A percentile compares a stretch with the other conserved stretches of the same genome.
phyloP scores from a whole-genome alignment of 2,113 vertebrate species.

The Illadopsis cleaveri region DNA sequence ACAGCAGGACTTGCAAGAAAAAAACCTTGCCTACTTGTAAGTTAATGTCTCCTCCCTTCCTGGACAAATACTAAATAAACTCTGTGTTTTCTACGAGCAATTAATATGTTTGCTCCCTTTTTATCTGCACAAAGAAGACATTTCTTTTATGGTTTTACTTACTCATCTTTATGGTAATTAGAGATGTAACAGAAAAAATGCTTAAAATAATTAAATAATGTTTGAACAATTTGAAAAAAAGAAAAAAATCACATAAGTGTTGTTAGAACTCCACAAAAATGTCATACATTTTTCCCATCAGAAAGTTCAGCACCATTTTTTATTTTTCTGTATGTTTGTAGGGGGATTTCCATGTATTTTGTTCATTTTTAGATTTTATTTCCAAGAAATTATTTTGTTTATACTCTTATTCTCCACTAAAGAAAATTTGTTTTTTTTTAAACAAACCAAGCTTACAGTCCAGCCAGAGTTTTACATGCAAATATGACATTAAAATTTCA shows the following conservation, averaged over 20 bases:
- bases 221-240: background rate
- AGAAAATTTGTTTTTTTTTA: background rate
- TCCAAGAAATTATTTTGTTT: background rate
- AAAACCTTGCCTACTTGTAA: accelerated
- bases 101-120: background rate
- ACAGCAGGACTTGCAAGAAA: background rate
- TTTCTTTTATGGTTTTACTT: background rate
- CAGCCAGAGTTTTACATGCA: background rate
- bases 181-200: background rate
- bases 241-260: background rate
- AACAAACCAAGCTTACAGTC: background rate
- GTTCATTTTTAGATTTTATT: background rate
- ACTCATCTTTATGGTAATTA: background rate
- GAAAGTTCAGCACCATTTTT: background rate
- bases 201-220: background rate
- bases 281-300: background rate
- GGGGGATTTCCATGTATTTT: background rate
- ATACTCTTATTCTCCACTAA: background rate
- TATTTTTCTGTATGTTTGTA: background rate
- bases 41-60: background rate
- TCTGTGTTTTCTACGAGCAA: background rate
- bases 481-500: constrained; percentile 10
- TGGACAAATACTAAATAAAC: background rate
- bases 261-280: background rate
- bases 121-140: background rate